Percentiles rank a stretch among this genome's conserved stretches.
These are phyloP conservation scores for Callimico goeldii DNA, from an alignment of 2,797 vertebrate genomes.

Conservation along the genomic window DNA sequence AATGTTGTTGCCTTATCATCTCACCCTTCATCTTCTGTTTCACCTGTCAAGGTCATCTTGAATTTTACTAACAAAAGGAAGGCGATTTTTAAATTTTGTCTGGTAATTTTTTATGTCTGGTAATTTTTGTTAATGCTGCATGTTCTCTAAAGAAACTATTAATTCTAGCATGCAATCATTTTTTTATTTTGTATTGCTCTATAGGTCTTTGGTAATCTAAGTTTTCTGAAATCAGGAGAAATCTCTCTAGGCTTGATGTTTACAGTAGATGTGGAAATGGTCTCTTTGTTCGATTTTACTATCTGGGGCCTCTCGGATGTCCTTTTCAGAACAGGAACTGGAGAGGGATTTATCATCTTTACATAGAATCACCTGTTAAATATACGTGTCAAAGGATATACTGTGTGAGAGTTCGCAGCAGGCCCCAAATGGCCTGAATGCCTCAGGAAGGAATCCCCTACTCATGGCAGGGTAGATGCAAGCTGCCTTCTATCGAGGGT, in stretches of 20 bases:
- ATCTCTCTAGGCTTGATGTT: not conserved
- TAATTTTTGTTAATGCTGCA: not conserved
- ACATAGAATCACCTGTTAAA: not conserved
- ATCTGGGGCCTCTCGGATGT: not conserved
- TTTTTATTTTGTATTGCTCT: not conserved
- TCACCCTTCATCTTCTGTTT: not conserved
- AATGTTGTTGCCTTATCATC: not conserved
- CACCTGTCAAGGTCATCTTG: not conserved
- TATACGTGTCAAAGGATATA: not conserved
- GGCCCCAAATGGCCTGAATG: not conserved
- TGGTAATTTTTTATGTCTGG: not conserved
- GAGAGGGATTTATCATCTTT: not conserved
- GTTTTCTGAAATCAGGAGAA: not conserved
- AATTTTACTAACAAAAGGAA: not conserved
- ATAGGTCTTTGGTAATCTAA: not conserved
- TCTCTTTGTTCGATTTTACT: not conserved
- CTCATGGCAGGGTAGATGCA: rapidly evolving
- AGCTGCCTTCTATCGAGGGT: not conserved
- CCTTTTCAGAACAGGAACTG: not conserved
- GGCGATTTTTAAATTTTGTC: not conserved
- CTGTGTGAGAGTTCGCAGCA: not conserved
- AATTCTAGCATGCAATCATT: not conserved
- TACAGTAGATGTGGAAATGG: not conserved
- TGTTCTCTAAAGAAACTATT: not conserved
- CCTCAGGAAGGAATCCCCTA: not conserved